Evolutionary conservation across 2,888 invertebrate species (phyloP).

Genomic region (Agelastica alni): DNA sequence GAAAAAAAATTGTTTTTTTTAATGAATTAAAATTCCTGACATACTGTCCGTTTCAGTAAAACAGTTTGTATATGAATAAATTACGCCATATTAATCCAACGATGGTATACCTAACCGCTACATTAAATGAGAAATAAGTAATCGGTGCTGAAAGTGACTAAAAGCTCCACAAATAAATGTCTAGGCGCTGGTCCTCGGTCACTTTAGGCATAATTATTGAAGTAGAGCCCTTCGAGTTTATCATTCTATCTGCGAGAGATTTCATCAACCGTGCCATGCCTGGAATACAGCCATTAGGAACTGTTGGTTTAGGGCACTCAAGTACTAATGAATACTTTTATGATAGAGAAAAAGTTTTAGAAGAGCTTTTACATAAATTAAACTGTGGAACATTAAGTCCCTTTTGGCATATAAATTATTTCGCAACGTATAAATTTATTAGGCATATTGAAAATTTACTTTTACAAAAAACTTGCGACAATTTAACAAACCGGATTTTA

Average conservation of each 20-base stretch:
- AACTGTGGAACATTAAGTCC: not conserved
- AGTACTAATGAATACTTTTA: constrained; percentile 15
- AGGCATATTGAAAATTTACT: no score
- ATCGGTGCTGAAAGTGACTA: constrained; percentile 8
- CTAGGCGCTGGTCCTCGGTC: constrained; percentile 17
- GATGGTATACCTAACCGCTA: not conserved
- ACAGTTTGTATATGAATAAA: no score
- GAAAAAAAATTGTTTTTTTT: no score
- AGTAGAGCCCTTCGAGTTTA: constrained; percentile 20
- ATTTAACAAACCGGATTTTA: no score
- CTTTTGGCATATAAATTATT: no score
- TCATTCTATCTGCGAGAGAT: constrained; percentile 19
- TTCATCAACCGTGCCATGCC: constrained; percentile 13
- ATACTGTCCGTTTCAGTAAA: no score
- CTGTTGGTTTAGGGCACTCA: constrained; percentile 17
- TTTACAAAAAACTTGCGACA: no score
- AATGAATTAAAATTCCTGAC: no score
- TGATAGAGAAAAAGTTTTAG: constrained; percentile 6
- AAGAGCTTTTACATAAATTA: constrained; percentile 2
- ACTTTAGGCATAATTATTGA: constrained; percentile 26
- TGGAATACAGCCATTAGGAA: constrained; percentile 14
- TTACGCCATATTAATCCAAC: not conserved
- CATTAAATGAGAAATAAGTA: constrained; percentile 2
- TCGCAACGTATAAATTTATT: no score
- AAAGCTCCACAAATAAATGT: constrained; percentile 19